Evolutionary conservation across 2,888 invertebrate genomes (phyloP), one percentile per base, ranked within the genome.

Genomic region (Lochmaea capreae): DNA sequence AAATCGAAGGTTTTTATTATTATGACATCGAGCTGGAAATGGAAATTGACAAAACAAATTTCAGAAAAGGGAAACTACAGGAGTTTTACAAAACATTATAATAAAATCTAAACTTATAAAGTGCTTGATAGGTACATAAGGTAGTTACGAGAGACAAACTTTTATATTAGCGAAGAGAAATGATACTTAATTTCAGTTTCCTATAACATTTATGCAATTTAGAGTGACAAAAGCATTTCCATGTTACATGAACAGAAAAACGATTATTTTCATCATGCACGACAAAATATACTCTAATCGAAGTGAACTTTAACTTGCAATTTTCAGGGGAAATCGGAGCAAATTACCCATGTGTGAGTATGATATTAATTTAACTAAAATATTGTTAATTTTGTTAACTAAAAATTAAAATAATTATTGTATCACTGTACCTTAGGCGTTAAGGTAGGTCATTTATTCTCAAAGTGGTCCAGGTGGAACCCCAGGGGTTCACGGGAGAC

Each of bases 211-310:
- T 54, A 54, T 16, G 16, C 18, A 18, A 10, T 54, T 54, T 54
- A 54, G 52, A 54, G 52, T 54, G 16, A 54, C 52, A 54, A 18
- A 54, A 54, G 52, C 52, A 6, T 18, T 54, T 54, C 8, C 52
- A 54, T 54, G 52, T 54, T 54, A 54, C 52, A 16, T 16, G 5
- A 16, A 9, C 49, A 54, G 52, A 54, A 54, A 54, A 54, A 16
- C 18, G 16, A 54, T 54, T 54, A 54, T 54, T 18, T 54, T 54
- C 52, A 54, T 54, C 52, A 54, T 54, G 52, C 52, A 54, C 52
- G 52, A 54, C n/a, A 52, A 52, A 52, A 52, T 52, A 52, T 52
- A 52, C n/a, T n/a, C 16, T 9, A 54, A 54, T 54, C 52, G 16
- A 18, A 54, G 52, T 9, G 49, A 49, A 49, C 12, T 49, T n/a